Percentiles rank a stretch among this genome's conserved stretches.
Evolutionary conservation across 1,140 invertebrate species (phyloP).

Genomic region (Linepithema humile): DNA sequence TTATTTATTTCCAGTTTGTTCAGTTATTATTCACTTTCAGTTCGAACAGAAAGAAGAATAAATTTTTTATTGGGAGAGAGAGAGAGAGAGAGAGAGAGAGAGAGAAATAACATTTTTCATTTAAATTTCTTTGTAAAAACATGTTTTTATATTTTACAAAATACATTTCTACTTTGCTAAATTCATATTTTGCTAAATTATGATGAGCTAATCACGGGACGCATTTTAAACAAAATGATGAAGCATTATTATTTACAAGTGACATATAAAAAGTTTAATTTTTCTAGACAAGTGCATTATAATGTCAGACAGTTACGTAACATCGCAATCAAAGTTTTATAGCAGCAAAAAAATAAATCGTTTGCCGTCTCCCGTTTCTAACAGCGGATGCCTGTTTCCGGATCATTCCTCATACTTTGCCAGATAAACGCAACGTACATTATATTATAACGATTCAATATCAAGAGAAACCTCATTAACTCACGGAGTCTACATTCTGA

Average conservation of each 20-base stretch:
- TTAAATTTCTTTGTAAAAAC: not conserved
- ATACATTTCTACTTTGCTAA: no score
- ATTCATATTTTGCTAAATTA: not conserved
- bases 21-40: not conserved
- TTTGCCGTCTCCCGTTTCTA: not conserved
- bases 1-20: not conserved
- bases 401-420: not conserved
- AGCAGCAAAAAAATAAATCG: not conserved
- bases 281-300: not conserved
- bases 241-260: not conserved
- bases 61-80: not conserved
- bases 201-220: not conserved
- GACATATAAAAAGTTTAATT: not conserved
- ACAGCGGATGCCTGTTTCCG: not conserved
- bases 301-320: not conserved
- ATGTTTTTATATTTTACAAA: no score
- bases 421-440: not conserved
- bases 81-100: not conserved
- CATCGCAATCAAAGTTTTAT: not conserved
- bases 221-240: not conserved
- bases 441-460: constrained; percentile 27
- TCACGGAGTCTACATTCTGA: constrained; percentile 28
- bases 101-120: not conserved
- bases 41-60: not conserved
- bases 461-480: constrained; percentile 43